Conservation (phyloP, 2,797 vertebrate genomes). For the Enteromius trimaculatus region DNA sequence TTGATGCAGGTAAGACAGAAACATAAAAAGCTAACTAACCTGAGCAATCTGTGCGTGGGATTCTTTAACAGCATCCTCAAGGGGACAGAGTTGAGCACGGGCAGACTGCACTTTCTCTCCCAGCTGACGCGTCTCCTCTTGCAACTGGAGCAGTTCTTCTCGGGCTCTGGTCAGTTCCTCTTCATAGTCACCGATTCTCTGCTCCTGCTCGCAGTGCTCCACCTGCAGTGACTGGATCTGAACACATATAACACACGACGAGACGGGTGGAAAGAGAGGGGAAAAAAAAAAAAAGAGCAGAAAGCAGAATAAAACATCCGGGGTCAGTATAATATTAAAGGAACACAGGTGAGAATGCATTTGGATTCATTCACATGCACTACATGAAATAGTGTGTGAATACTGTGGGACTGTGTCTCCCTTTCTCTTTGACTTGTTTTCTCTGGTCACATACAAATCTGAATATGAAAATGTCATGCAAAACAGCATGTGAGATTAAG, state of each 20-base stretch:
- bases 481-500: background rate
- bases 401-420: background rate
- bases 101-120: slow-evolving; percentile 89
- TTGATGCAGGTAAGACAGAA: background rate
- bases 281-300: background rate
- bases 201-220: slow-evolving; percentile 91
- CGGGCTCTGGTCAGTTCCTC: slow-evolving; percentile 90
- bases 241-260: background rate
- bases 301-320: slow-evolving; percentile 4
- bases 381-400: background rate
- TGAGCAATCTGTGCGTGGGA: slow-evolving; percentile 91
- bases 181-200: slow-evolving; percentile 88
- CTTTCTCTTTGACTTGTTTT: background rate
- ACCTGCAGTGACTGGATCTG: slow-evolving; percentile 91
- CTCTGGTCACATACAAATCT: background rate
- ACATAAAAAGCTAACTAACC: slow-evolving; percentile 69
- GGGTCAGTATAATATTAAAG: background rate
- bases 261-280: too few relatives aligned
- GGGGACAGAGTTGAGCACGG: slow-evolving; percentile 87
- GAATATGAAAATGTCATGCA: slow-evolving; percentile 5
- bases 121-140: slow-evolving; percentile 89
- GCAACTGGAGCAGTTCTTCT: slow-evolving; percentile 88
- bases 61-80: slow-evolving; percentile 88
- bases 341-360: background rate
- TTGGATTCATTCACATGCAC: background rate